Evolutionary conservation across 37 sponge, comb jelly and placozoan genomes (phyloP).

Genomic region (Sycon ciliatum): DNA sequence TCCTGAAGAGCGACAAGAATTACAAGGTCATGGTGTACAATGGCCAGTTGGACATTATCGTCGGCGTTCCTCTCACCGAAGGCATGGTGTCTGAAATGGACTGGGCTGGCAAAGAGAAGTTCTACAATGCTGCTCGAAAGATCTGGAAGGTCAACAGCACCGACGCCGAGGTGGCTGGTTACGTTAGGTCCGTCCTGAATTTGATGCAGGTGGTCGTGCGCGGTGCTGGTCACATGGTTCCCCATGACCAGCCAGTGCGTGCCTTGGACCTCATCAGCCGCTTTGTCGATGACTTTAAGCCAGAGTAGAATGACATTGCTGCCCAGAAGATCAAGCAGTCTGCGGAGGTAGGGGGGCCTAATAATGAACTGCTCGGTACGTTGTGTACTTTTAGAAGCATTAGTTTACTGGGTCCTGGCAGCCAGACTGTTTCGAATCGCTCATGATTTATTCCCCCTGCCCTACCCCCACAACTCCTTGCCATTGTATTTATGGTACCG

Average conservation of each 20-base stretch:
- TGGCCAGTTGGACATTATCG: conserved; percentile 82
- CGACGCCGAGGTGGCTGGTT: conserved; percentile 68
- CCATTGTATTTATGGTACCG: too few relatives aligned
- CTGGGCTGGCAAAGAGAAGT: conserved; percentile 55
- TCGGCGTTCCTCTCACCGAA: conserved; percentile 65
- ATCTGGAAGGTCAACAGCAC: conserved; percentile 52
- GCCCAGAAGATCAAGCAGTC: too few relatives aligned
- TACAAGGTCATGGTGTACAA: conserved; percentile 75
- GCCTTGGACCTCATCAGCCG: conserved; percentile 48
- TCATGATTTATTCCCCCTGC: too few relatives aligned
- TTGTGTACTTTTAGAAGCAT: too few relatives aligned
- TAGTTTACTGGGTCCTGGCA: too few relatives aligned
- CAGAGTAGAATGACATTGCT: too few relatives aligned
- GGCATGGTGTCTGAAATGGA: conserved; percentile 35
- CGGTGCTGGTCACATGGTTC: conserved; percentile 76
- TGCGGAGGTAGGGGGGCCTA: too few relatives aligned
- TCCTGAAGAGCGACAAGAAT: too few relatives aligned
- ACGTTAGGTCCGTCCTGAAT: conserved; percentile 56
- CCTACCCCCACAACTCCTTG: too few relatives aligned
- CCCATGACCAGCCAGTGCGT: conserved; percentile 72
- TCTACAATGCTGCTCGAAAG: conserved; percentile 32
- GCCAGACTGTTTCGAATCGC: too few relatives aligned
- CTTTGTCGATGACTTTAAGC: conserved; percentile 48
- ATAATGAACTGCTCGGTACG: too few relatives aligned
- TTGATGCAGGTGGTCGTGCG: conserved; percentile 66